Evolutionary conservation across 2,888 invertebrate species (phyloP).

Genomic region (Tetropium fuscum): DNA sequence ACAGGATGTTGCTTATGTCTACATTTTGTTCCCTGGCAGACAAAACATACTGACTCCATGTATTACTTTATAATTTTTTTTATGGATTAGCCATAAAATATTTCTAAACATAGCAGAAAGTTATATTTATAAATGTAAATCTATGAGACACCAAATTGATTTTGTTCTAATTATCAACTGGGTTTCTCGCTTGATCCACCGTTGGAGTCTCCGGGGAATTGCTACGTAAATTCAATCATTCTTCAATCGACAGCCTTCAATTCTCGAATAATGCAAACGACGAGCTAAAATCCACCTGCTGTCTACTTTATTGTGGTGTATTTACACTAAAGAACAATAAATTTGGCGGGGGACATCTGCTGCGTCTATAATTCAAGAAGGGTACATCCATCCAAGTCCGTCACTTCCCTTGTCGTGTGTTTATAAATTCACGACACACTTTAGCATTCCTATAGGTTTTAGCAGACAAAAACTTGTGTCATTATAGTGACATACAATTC

Average conservation of each 20-base stretch:
- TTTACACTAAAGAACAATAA: conserved; percentile 50
- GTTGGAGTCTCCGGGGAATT: conserved; percentile 5
- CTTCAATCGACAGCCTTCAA: conserved; percentile 15
- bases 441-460: conserved; percentile 56
- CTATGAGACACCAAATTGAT: too few species aligned
- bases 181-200: neutral
- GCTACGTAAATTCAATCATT: conserved; percentile 15
- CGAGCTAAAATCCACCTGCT: conserved; percentile 38
- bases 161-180: too few species aligned
- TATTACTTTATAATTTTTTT: too few species aligned
- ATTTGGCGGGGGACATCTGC: conserved; percentile 48
- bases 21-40: too few species aligned
- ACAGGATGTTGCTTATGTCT: too few species aligned
- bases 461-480: conserved; percentile 59
- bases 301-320: conserved; percentile 43
- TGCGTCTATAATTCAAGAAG: conserved; percentile 47
- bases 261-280: conserved; percentile 19
- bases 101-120: too few species aligned
- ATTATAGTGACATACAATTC: conserved; percentile 60
- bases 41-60: too few species aligned
- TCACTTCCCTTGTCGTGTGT: conserved; percentile 49
- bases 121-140: too few species aligned
- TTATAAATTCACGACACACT: conserved; percentile 61
- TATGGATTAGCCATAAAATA: too few species aligned
- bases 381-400: conserved; percentile 49